Base-by-base conservation (phyloP, 1,140 invertebrate genomes). In the Meloidogyne hapla region DNA sequence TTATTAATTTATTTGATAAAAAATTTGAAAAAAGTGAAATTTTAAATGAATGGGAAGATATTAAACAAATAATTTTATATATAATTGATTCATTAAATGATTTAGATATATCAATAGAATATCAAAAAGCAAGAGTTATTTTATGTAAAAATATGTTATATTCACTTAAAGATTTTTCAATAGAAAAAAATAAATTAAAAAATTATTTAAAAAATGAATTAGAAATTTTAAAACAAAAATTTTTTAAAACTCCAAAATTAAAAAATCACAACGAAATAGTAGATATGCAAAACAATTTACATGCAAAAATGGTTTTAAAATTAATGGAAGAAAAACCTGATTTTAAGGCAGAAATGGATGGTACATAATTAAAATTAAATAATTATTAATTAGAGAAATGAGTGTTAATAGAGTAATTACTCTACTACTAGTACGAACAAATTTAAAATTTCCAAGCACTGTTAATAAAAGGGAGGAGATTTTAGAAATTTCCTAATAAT, bases 251-350 rank as follows among this genome's bases (percentile, higher is more conserved):
- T 15, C 42, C 42, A 45, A 15, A 56, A 56, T 8, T n/a, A 56
- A 18, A n/a, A 8, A 21, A 56, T n/a, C 2, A 45, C 13, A n/a
- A 56, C n/a, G 18, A 8, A 56, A 56, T 56, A n/a, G n/a, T 56
- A 56, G 48, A n/a, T n/a, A n/a, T n/a, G n/a, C 48, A 56, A n/a
- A n/a, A 56, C n/a, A n/a, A 56, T n/a, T 56, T 56, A 56, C 48
- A 56, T 56, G 3, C 48, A 8, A 5, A 56, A 56, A n/a, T 56
- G 18, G n/a, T 56, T 56, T n/a, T n/a, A 56, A 56, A 21, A 56
- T 56, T 56, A 56, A n/a, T n/a, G n/a, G 12, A 56, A 56, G 48
- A 56, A 56, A 56, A 18, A n/a, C 3, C 48, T n/a, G 48, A 56
- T 15, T 56, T 56, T 56, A 56, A 21, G n/a, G 0, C 6, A 56